Evolutionary conservation across 2,888 invertebrate species (phyloP).

Genomic region (Acanthosepion esculentum): DNA sequence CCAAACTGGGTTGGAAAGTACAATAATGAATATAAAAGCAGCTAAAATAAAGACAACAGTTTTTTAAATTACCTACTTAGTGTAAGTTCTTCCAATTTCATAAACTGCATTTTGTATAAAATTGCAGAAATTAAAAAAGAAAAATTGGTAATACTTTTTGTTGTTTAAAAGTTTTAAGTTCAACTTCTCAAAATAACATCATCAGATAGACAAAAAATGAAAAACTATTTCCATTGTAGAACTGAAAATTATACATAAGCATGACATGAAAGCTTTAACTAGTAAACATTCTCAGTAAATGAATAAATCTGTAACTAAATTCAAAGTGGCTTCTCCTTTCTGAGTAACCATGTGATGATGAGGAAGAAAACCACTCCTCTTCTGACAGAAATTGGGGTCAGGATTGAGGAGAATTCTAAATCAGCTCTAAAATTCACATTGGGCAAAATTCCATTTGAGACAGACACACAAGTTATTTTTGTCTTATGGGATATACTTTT

Average conservation of each 20-base stretch:
- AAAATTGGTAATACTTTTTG: no score
- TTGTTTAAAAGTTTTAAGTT: neutral
- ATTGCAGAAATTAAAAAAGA: no score
- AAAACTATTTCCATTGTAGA: neutral
- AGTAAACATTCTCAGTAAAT: neutral
- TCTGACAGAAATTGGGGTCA: neutral
- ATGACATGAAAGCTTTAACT: neutral
- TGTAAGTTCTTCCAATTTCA: no score
- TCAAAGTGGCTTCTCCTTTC: neutral
- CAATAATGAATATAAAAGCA: no score
- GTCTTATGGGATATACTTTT: neutral
- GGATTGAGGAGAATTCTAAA: neutral
- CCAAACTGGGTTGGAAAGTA: no score
- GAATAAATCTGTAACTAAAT: neutral
- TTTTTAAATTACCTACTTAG: no score
- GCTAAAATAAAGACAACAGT: no score
- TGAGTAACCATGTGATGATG: neutral
- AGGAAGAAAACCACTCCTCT: neutral
- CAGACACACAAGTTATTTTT: neutral
- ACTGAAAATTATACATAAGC: neutral
- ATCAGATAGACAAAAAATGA: no score
- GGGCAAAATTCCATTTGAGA: neutral
- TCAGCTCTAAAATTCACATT: neutral
- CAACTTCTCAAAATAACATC: neutral
- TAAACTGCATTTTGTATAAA: no score